phyloP scores from a whole-genome alignment of 1,140 invertebrate genomes.

The Zaprionus lachaisei region DNA sequence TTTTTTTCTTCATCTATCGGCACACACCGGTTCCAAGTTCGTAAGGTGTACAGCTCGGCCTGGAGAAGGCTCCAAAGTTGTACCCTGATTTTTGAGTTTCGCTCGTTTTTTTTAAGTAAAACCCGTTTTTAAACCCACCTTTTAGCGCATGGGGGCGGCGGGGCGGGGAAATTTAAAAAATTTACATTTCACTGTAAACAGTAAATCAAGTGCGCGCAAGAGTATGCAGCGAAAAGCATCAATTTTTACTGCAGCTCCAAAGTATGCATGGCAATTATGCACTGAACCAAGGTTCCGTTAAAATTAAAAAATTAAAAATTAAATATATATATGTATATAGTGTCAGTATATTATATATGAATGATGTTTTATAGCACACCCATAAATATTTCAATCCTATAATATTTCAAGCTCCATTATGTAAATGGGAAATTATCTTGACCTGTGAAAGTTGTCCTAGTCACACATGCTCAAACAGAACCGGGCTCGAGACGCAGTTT shows the following conservation, averaged over 20 bases:
- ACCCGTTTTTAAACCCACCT: too few relatives aligned
- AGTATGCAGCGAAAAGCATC: neutral
- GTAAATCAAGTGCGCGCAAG: neutral
- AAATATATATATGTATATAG: too few relatives aligned
- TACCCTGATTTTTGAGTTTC: too few relatives aligned
- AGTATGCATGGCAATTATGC: neutral
- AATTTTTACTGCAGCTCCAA: neutral
- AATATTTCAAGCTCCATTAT: neutral
- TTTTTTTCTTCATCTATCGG: too few relatives aligned
- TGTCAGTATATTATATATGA: neutral
- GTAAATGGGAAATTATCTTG: neutral
- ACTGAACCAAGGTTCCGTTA: neutral
- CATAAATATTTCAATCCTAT: neutral
- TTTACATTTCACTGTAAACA: too few relatives aligned
- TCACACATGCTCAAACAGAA: neutral
- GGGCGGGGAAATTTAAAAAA: too few relatives aligned
- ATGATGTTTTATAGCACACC: neutral
- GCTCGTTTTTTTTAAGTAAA: too few relatives aligned
- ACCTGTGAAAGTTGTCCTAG: neutral
- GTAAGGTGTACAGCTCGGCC: too few relatives aligned
- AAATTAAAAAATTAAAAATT: too few relatives aligned
- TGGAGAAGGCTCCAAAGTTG: too few relatives aligned
- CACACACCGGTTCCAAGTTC: too few relatives aligned
- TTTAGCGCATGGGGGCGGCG: too few relatives aligned
- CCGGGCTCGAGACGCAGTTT: neutral